Evolutionary conservation across 2,113 vertebrate species (phyloP).

Genomic region (Psilopogon haemacephalus): DNA sequence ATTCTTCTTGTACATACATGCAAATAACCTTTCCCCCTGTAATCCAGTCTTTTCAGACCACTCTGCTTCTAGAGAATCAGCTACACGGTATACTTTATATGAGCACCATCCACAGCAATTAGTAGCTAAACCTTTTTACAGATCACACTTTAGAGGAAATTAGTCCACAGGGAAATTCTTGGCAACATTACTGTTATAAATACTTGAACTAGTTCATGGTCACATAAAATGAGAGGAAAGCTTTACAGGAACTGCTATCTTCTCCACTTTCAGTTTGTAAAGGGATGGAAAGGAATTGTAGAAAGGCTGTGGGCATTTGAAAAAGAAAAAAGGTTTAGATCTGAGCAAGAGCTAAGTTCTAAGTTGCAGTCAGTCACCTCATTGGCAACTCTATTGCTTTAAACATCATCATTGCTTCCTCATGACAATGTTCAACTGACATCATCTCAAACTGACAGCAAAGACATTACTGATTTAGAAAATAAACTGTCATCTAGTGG

Average conservation of each 20-base stretch:
- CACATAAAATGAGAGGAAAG: not conserved
- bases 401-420: conserved; percentile 5
- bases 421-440: conserved; percentile 45
- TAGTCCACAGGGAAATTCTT: not conserved
- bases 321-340: not conserved
- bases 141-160: not conserved
- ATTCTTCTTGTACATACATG: not conserved
- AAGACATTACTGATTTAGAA: not conserved
- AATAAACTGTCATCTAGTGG: not conserved
- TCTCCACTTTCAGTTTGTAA: not conserved
- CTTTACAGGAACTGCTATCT: not conserved
- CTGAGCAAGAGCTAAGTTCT: not conserved
- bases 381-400: conserved; percentile 11
- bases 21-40: not conserved
- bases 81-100: not conserved
- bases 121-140: not conserved
- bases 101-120: not conserved
- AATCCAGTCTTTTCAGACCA: not conserved
- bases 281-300: not conserved
- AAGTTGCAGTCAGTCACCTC: conserved; percentile 6
- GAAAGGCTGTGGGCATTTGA: not conserved
- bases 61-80: not conserved
- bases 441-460: conserved; percentile 22
- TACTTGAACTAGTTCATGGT: not conserved
- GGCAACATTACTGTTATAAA: not conserved